Evolutionary conservation across 1,140 invertebrate genomes (phyloP), one percentile per base, ranked within the genome.

Genomic region (Drosophila pallidifrons): DNA sequence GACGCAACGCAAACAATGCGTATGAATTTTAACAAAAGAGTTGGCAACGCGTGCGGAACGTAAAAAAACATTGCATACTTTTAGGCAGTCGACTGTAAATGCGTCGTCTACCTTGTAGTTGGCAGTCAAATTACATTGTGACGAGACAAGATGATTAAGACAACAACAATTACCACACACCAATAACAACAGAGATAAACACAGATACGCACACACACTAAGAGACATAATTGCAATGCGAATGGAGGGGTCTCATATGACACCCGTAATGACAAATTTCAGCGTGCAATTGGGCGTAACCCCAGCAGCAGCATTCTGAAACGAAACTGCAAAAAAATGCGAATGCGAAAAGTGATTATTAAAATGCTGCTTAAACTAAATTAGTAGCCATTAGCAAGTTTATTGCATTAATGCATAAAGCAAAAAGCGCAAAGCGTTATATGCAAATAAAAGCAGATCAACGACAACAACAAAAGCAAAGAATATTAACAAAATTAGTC

Each of bases 221-320:
- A 43, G 3, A 43, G 6, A 76, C 38, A 59, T 60, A 64, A 51
- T 57, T 70, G 45, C 41, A 64, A 16, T 32, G 65, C 7, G 32
- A 32, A 13, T 13, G 13, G 10, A 46, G 15, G 15, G 8, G 25
- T 20, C 38, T 25, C 72, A 70, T 70, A 70, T 63, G 68, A 81
- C 75, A 69, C 51, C 59, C 28, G 66, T 61, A 76, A 74, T 79
- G 69, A 69, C 77, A 75, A 16, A 77, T 80, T 79, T 87, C 66
- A 70, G 55, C 47, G 79, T 82, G 76, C 82, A 87, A 88, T 88
- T 87, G 82, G 82, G 82, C 83, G 83, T 87, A 75, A 64, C 79
- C 32, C 47, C n/a, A 11, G 11, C 28, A 57, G 6, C 45, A 46
- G 41, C 41, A 13, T 38, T 54, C 28, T 77, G 38, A 77, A 77